These are phyloP conservation scores for Acanthosepion pharaonis DNA, from an alignment of 2,888 invertebrate species.

Conservation along the genomic window DNA sequence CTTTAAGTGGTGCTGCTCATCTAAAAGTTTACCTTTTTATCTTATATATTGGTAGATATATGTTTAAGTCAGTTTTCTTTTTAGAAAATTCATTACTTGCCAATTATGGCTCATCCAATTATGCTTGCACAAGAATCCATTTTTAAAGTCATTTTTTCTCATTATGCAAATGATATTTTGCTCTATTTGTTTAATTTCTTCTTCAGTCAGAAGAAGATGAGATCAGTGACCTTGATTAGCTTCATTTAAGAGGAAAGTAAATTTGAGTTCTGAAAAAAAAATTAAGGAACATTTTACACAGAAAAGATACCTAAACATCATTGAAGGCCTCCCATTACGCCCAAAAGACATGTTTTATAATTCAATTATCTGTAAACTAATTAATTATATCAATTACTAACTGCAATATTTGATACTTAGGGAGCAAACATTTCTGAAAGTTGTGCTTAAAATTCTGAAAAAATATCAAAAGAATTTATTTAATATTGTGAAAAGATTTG, in stretches of 20 bases:
- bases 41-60: no score
- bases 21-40: no score
- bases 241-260: neutral
- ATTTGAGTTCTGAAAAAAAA: neutral
- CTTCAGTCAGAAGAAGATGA: neutral
- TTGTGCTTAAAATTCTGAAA: no score
- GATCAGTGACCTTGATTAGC: neutral
- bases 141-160: neutral
- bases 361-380: neutral
- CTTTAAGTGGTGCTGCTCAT: no score
- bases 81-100: no score
- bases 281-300: neutral
- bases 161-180: neutral
- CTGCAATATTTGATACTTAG: neutral
- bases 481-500: no score
- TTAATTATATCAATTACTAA: neutral
- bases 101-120: no score
- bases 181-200: neutral
- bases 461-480: no score
- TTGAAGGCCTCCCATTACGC: neutral
- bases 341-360: neutral
- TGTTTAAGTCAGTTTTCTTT: no score
- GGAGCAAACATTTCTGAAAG: no score
- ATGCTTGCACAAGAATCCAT: neutral
- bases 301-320: neutral